These are phyloP conservation scores for Tethya wilhelma DNA, from an alignment of 37 sponge, comb jelly and placozoan genomes.

Conservation along the genomic window DNA sequence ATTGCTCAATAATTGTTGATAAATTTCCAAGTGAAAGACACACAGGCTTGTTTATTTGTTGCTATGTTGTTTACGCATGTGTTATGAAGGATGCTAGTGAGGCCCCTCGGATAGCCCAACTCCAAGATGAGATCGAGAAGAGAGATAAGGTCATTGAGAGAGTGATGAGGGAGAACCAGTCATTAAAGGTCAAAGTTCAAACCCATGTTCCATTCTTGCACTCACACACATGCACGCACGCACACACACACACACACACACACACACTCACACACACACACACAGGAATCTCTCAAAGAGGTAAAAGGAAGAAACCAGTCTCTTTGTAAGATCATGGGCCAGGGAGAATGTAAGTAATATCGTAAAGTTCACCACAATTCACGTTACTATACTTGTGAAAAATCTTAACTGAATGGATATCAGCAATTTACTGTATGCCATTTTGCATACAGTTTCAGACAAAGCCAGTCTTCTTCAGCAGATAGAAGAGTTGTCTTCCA, in stretches of 20 bases:
- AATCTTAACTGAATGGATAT: background rate
- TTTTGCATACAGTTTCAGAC: conserved; percentile 27
- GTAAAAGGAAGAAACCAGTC: conserved; percentile 56
- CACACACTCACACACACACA: too few species aligned
- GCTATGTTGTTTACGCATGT: too few species aligned
- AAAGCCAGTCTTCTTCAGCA: conserved; percentile 51
- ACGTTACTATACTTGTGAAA: background rate
- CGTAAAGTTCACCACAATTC: background rate
- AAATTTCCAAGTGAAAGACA: too few species aligned
- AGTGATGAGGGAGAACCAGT: conserved; percentile 19
- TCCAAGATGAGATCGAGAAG: conserved; percentile 41
- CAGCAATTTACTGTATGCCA: background rate
- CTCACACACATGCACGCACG: background rate
- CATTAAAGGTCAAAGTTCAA: conserved; percentile 10
- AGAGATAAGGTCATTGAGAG: conserved; percentile 25
- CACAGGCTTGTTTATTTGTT: too few species aligned
- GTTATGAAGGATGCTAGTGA: conserved; percentile 3
- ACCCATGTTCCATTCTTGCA: background rate
- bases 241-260: background rate
- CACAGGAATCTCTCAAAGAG: conserved; percentile 17
- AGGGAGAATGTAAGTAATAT: conserved; percentile 56
- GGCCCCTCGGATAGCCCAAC: conserved; percentile 39
- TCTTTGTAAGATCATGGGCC: conserved; percentile 46
- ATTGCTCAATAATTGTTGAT: too few species aligned
- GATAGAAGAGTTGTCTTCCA: conserved; percentile 16